Evolutionary conservation across 2,797 vertebrate species (phyloP), one percentile per base, ranked within the genome.

Genomic region (Lacerta agilis): DNA sequence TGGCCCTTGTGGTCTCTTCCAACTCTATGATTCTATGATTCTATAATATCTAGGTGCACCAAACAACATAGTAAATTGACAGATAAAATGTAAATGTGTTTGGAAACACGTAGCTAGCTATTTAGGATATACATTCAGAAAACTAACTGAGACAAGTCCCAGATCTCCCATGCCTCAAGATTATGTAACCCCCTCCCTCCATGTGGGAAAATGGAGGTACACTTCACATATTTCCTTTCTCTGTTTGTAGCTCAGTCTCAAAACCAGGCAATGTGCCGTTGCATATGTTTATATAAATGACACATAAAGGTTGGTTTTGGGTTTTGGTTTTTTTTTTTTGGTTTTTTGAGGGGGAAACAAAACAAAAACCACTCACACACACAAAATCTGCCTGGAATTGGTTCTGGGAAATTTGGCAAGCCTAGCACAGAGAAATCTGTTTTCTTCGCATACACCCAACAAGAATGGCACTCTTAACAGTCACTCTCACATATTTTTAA

Each of bases 221-320:
- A 73, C 18, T 81, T 41, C 10, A 41, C n/a, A 67, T 41, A 29
- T 36, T 75, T 38, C 78, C 25, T 29, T 11, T 55, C 15, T 69
- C 20, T 43, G 49, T 83, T 87, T 36, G 20, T 38, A 83, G 43
- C 33, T 25, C 71, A 67, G 41, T 55, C 72, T 87, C 80, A 77
- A 67, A 87, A 87, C 27, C 17, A 55, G 72, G 33, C 86, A 87
- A 69, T 69, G 33, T 69, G 72, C 78, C 69, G 43, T 77, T 76
- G 86, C 73, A 88, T 55, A 83, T 69, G 64, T 88, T 77, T 83
- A 45, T 61, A 88, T 69, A 49, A 77, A 88, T 88, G 71, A 82
- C 2, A 43, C 58, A 67, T 64, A 67, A 72, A 82, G 29, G 77
- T 66, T 33, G 33, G 33, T 33, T 33, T 33, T 33, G 33, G 33